These are phyloP conservation scores for Dromiciops gliroides DNA, from an alignment of 2,113 vertebrate genomes.

Conservation along the genomic window DNA sequence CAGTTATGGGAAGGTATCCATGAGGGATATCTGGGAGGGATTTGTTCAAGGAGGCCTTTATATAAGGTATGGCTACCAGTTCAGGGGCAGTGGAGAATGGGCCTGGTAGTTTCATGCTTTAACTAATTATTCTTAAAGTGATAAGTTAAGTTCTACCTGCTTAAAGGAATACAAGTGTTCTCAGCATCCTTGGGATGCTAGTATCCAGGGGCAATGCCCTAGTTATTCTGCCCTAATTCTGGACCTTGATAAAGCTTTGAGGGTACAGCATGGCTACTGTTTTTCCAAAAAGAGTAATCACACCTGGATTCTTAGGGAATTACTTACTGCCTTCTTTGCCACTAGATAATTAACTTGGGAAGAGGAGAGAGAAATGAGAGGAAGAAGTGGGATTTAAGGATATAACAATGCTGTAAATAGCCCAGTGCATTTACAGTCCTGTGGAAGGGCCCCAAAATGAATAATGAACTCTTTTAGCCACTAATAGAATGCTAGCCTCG, in stretches of 20 bases:
- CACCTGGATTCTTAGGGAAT: neutral
- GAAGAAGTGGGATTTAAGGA: too few species aligned
- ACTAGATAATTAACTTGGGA: neutral
- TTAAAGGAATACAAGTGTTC: neutral
- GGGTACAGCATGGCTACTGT: neutral
- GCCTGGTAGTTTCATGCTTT: neutral
- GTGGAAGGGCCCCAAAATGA: too few species aligned
- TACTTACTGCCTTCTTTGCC: neutral
- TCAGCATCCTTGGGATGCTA: neutral
- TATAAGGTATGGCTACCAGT: too few species aligned
- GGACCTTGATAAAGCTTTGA: neutral
- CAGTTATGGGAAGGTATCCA: neutral
- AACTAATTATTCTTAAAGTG: neutral
- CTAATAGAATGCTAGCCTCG: too few species aligned
- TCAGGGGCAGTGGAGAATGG: neutral
- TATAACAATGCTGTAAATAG: neutral
- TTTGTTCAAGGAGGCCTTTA: neutral
- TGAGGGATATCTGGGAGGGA: neutral
- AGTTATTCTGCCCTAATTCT: neutral
- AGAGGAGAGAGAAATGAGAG: neutral
- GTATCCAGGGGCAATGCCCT: neutral
- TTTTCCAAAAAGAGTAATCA: neutral
- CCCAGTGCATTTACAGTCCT: neutral
- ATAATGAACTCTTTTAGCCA: too few species aligned
- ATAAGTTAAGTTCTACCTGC: neutral